A percentile compares a stretch with the other conserved stretches of the same genome.
These are phyloP conservation scores for Adrianichthys oophorus DNA, from an alignment of 2,797 vertebrate genomes.

Conservation along the genomic window DNA sequence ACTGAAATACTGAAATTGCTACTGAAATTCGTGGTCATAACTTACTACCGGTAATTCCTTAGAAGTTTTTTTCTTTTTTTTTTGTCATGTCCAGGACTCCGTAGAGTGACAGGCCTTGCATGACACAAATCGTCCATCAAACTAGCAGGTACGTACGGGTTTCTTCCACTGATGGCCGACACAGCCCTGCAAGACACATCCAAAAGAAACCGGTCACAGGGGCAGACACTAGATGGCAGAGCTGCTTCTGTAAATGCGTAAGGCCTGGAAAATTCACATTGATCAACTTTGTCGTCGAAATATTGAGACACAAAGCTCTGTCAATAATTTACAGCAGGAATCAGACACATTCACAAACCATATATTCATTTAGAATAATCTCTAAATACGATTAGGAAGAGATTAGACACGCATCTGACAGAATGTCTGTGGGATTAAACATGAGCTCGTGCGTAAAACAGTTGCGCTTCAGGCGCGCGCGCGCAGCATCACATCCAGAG, in stretches of 20 bases:
- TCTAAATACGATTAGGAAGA: background rate
- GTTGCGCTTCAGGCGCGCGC: conserved; percentile 7
- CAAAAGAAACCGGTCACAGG: conserved; percentile 18
- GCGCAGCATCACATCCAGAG: background rate
- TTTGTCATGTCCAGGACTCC: background rate
- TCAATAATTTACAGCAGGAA: conserved; percentile 3
- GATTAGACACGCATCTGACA: background rate
- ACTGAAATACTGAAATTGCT: too few relatives aligned
- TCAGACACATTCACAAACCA: background rate
- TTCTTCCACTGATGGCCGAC: conserved; percentile 66
- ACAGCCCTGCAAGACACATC: conserved; percentile 78
- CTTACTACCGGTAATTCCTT: too few relatives aligned
- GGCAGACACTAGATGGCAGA: conserved; percentile 75
- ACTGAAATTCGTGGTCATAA: too few relatives aligned
- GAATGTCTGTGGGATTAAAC: background rate
- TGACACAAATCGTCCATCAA: conserved; percentile 10
- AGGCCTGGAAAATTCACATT: conserved; percentile 6
- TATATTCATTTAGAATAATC: background rate
- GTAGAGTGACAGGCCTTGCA: conserved; percentile 10
- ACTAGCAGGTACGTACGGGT: conserved; percentile 73
- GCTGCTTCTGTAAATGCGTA: conserved; percentile 36
- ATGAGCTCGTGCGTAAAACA: too few relatives aligned
- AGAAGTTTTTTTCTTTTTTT: too few relatives aligned
- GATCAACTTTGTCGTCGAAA: background rate
- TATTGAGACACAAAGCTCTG: too few relatives aligned